These are phyloP conservation scores for Caradrina kadenii DNA, from an alignment of 2,888 invertebrate species.

Conservation along the genomic window DNA sequence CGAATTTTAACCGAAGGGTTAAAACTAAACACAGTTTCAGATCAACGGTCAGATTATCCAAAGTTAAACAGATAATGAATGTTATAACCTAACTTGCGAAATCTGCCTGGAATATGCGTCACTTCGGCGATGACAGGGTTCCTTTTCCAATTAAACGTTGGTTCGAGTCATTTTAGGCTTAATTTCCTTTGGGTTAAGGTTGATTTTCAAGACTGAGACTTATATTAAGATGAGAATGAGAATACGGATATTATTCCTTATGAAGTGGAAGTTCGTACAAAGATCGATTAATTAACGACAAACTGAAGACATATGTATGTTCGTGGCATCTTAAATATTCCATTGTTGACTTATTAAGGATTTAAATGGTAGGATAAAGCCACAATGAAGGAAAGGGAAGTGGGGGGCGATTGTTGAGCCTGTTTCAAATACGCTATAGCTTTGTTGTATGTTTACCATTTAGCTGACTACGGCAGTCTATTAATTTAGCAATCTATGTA, in stretches of 20 bases:
- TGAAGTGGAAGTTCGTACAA: conserved; percentile 31
- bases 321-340: conserved; percentile 18
- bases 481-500: not conserved
- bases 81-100: conserved; percentile 52
- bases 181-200: not conserved
- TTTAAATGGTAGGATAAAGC: not conserved
- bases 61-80: conserved; percentile 62
- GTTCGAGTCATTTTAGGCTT: conserved; percentile 15
- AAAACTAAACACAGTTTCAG: conserved; percentile 58
- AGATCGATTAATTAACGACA: conserved; percentile 40
- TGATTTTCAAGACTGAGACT: conserved; percentile 4
- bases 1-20: conserved; percentile 54
- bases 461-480: no score
- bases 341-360: conserved; percentile 1
- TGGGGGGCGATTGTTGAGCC: not conserved
- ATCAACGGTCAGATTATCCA: conserved; percentile 55
- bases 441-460: not conserved
- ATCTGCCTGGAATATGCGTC: conserved; percentile 45
- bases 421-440: not conserved
- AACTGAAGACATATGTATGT: conserved; percentile 30
- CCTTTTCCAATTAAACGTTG: conserved; percentile 37
- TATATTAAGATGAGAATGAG: conserved; percentile 23
- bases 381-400: not conserved
- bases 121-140: conserved; percentile 34
- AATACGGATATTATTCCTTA: conserved; percentile 33